Conservation (phyloP, 2,113 vertebrate genomes). For the Tenebrosternarchus preto region DNA sequence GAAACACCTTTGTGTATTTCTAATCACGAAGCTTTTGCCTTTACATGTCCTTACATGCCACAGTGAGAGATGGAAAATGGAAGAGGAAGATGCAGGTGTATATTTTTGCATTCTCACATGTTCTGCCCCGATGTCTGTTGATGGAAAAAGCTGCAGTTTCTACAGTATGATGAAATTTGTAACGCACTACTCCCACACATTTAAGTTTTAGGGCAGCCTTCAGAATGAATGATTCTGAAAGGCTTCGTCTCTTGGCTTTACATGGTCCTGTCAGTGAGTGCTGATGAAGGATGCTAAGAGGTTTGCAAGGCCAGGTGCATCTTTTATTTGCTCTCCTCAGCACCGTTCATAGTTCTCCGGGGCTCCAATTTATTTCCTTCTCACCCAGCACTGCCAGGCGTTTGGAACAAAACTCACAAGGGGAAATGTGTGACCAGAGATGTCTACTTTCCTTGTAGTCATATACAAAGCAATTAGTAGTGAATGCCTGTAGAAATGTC, state of each 20-base stretch:
- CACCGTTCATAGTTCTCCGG: background rate
- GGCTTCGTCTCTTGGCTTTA: conserved; percentile 2
- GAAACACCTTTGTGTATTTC: conserved; percentile 24
- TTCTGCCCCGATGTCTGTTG: background rate
- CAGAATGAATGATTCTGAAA: background rate
- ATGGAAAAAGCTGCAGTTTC: conserved; percentile 11
- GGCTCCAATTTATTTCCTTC: conserved; percentile 2
- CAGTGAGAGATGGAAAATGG: background rate
- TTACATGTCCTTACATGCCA: background rate
- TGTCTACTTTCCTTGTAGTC: background rate
- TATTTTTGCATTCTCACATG: conserved; percentile 1
- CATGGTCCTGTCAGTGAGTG: conserved; percentile 21
- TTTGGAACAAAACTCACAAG: conserved; percentile 1
- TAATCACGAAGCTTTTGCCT: conserved; percentile 38
- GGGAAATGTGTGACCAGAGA: background rate
- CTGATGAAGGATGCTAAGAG: conserved; percentile 5
- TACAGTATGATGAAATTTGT: conserved; percentile 22
- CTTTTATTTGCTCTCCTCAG: conserved; percentile 24
- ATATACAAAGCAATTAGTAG: background rate
- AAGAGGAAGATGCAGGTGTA: background rate
- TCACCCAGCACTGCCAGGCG: conserved; percentile 1
- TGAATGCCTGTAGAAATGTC: background rate
- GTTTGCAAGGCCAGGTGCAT: conserved; percentile 21
- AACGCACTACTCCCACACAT: background rate
- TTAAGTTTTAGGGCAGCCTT: background rate